Percentiles rank a stretch among this genome's conserved stretches.
Conservation (phyloP, 2,888 invertebrate genomes). For the Megaustenia siamemsis region DNA sequence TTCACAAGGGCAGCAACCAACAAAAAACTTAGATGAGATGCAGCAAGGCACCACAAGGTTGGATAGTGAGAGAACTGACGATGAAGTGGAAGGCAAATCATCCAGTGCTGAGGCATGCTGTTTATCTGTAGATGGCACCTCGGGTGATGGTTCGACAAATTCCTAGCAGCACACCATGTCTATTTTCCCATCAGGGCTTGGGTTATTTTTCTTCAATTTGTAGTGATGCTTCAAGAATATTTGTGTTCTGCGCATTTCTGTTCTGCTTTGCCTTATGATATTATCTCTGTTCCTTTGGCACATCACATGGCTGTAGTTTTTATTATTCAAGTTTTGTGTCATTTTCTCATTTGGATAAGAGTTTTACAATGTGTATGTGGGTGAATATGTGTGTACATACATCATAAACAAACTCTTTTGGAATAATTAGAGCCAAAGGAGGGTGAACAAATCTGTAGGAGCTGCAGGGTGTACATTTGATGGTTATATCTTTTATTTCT, state of each 20-base stretch:
- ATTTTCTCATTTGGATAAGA: too few relatives aligned
- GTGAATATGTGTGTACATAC: too few relatives aligned
- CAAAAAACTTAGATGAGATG: conserved; percentile 11
- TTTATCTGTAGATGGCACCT: conserved; percentile 71
- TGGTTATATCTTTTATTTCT: too few relatives aligned
- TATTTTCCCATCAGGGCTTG: conserved; percentile 28
- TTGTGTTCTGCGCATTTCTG: background rate
- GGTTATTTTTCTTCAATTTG: conserved; percentile 27
- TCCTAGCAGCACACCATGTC: conserved; percentile 50
- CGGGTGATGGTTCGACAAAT: conserved; percentile 57
- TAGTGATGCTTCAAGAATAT: background rate
- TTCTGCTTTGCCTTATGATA: conserved; percentile 1
- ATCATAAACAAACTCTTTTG: too few relatives aligned
- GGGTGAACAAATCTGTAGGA: too few relatives aligned
- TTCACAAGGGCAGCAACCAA: conserved; percentile 46
- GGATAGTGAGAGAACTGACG: conserved; percentile 49
- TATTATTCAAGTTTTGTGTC: too few relatives aligned
- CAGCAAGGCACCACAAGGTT: background rate
- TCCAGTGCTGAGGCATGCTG: conserved; percentile 68
- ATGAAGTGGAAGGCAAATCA: conserved; percentile 59
- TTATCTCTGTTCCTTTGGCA: background rate
- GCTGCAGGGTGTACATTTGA: too few relatives aligned
- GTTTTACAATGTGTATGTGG: too few relatives aligned
- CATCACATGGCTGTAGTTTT: background rate
- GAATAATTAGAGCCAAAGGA: too few relatives aligned